A percentile compares a stretch with the other conserved stretches of the same genome.
These are phyloP conservation scores for Aricia agestis DNA, from an alignment of 1,140 invertebrate genomes.

Conservation along the genomic window DNA sequence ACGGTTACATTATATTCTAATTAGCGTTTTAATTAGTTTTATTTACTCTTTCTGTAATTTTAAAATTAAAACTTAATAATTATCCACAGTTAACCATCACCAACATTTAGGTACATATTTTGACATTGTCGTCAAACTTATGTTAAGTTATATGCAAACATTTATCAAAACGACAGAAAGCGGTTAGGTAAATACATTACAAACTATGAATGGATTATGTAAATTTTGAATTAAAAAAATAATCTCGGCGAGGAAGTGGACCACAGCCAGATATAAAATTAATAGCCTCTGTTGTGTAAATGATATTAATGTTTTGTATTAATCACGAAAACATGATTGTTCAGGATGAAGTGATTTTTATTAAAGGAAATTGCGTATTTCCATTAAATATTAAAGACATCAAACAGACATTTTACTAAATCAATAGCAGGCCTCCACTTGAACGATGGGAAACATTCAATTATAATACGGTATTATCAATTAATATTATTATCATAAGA, in stretches of 20 bases:
- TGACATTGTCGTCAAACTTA: not conserved
- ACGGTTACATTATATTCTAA: not conserved
- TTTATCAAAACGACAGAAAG: not conserved
- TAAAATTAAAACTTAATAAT: too few species aligned
- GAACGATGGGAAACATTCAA: not conserved
- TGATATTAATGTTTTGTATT: conserved; percentile 3
- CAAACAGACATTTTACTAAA: not conserved
- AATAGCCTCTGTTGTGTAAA: conserved; percentile 6
- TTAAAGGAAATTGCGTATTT: conserved; percentile 16
- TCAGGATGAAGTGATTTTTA: conserved; percentile 12
- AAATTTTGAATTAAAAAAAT: conserved; percentile 12
- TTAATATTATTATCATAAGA: not conserved
- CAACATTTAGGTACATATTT: too few species aligned
- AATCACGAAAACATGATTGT: not conserved
- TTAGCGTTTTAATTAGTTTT: not conserved
- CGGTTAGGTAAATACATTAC: not conserved
- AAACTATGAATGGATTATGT: conserved; percentile 12
- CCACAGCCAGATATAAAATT: conserved; percentile 8
- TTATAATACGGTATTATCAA: not conserved
- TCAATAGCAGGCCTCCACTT: not conserved
- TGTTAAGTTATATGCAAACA: not conserved
- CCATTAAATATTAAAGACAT: conserved; percentile 7
- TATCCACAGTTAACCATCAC: too few species aligned
- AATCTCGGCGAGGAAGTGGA: not conserved
- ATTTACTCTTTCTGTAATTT: too few species aligned